These are phyloP conservation scores for Actinostola sp. DNA, from an alignment of 92 coral and sea anemone species.

Conservation along the genomic window DNA sequence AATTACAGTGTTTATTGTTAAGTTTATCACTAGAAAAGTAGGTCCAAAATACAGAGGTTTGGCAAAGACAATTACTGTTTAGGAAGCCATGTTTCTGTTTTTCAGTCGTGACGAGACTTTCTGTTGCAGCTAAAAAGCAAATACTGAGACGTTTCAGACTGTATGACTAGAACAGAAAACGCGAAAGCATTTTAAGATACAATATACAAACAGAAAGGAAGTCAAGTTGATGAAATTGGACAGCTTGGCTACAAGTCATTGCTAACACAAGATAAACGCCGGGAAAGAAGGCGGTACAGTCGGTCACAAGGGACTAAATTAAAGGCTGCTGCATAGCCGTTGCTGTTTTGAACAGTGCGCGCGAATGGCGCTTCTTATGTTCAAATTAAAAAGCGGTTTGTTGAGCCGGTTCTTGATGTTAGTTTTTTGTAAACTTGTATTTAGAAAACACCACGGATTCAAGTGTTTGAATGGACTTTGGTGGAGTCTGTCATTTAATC, in stretches of 20 bases:
- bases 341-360: too few relatives aligned
- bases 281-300: not conserved
- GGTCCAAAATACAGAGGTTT: not conserved
- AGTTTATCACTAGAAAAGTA: not conserved
- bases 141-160: conserved; percentile 14
- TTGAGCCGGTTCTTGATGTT: not conserved
- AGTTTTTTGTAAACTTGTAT: not conserved
- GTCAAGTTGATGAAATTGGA: conserved; percentile 7
- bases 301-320: not conserved
- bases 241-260: conserved; percentile 5
- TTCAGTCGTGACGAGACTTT: conserved; percentile 5
- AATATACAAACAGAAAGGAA: conserved; percentile 20
- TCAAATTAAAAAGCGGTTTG: too few relatives aligned
- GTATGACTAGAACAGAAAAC: conserved; percentile 8
- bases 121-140: conserved; percentile 14
- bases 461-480: conserved; percentile 4
- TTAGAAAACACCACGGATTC: not conserved
- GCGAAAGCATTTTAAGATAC: conserved; percentile 1
- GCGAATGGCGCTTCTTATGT: too few relatives aligned
- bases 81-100: not conserved
- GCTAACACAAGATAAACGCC: not conserved
- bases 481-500: not conserved
- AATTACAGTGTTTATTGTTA: not conserved
- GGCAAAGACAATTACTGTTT: conserved; percentile 2
- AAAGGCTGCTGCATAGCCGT: not conserved